phyloP scores from a whole-genome alignment of 2,797 vertebrate genomes.

The Oreonectes daqikongensis region DNA sequence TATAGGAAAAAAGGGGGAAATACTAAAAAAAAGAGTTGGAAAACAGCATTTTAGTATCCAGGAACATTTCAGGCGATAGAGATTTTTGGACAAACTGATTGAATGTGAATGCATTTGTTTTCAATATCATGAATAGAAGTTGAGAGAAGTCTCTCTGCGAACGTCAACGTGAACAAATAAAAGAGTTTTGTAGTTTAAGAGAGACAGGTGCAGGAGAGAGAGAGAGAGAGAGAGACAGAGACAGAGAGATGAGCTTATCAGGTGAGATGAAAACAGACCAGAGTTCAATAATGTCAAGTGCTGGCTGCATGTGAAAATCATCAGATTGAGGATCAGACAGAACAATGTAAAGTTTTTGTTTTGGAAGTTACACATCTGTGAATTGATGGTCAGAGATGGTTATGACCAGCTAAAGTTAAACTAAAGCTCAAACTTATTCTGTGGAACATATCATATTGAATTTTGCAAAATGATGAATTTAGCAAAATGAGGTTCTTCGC shows the following conservation, averaged over 20 bases:
- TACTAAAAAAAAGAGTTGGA: constrained; percentile 56
- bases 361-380: too few relatives aligned
- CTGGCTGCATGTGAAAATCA: too few relatives aligned
- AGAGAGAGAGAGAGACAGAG: constrained; percentile 24
- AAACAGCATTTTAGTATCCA: constrained; percentile 51
- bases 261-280: constrained; percentile 40
- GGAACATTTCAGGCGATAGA: constrained; percentile 48
- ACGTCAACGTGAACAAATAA: constrained; percentile 72
- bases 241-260: constrained; percentile 20
- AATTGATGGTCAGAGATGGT: too few relatives aligned
- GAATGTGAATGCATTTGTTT: constrained; percentile 72
- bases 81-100: constrained; percentile 62
- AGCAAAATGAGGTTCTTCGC: too few relatives aligned
- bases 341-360: too few relatives aligned
- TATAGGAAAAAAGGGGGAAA: constrained; percentile 68
- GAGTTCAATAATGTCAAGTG: too few relatives aligned
- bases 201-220: constrained; percentile 60
- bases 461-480: too few relatives aligned
- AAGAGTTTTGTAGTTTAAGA: constrained; percentile 60
- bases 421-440: neutral
- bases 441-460: too few relatives aligned
- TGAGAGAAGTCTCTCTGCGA: constrained; percentile 65
- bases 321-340: too few relatives aligned
- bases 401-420: neutral
- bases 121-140: constrained; percentile 69